phyloP scores from a whole-genome alignment of 2,113 vertebrate species.

The Neotragus pygmaeus region DNA sequence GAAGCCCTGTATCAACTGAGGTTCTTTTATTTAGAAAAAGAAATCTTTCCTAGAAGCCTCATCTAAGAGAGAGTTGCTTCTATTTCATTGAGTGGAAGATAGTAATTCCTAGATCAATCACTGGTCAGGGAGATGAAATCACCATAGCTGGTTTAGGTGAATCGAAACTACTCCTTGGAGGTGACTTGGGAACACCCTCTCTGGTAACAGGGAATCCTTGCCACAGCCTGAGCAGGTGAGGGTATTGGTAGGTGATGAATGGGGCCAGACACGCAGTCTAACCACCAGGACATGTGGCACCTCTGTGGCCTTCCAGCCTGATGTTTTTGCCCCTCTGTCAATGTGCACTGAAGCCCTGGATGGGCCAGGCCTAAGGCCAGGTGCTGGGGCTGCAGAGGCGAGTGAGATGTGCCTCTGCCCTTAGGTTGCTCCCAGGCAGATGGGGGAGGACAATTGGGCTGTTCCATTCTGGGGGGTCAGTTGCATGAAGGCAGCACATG shows the following conservation, averaged over 20 bases:
- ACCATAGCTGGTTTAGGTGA: background rate
- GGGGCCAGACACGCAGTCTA: background rate
- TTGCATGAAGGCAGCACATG: too few relatives aligned
- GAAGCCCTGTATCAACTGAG: background rate
- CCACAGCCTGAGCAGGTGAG: background rate
- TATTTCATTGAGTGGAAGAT: background rate
- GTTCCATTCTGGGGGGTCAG: too few relatives aligned
- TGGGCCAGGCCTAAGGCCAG: background rate
- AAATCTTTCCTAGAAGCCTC: background rate
- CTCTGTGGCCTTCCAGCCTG: background rate
- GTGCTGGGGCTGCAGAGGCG: background rate
- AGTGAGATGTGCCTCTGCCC: background rate
- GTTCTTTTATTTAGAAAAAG: background rate
- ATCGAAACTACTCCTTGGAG: background rate
- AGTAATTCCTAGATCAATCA: background rate
- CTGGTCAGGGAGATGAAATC: background rate
- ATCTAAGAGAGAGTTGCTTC: background rate
- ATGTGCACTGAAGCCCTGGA: background rate
- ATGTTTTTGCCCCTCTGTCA: accelerated
- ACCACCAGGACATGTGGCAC: accelerated
- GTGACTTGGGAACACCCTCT: background rate
- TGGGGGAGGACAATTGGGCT: too few relatives aligned
- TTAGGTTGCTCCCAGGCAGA: background rate
- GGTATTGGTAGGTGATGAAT: background rate
- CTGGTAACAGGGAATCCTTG: background rate